Evolutionary conservation across 2,888 invertebrate genomes (phyloP).

Genomic region (Eupithecia insigniata): DNA sequence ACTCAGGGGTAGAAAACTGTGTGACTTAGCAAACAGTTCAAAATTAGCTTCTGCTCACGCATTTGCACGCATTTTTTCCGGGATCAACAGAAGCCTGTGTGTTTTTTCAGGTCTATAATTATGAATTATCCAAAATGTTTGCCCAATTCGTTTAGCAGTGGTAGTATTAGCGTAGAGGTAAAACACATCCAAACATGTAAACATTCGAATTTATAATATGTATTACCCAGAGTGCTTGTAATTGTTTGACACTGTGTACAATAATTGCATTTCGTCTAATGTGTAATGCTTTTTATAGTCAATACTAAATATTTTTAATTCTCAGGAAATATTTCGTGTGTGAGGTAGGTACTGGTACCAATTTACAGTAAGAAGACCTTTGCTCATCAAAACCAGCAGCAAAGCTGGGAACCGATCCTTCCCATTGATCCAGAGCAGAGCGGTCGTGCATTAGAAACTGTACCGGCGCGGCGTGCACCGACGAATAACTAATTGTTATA

Average conservation of each 20-base stretch:
- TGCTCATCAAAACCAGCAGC: constrained; percentile 3
- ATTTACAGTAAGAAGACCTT: background rate
- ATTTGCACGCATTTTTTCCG: background rate
- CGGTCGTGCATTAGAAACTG: constrained; percentile 13
- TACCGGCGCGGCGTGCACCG: constrained; percentile 18
- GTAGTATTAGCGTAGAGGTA: constrained; percentile 7
- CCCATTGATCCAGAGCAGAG: constrained; percentile 9
- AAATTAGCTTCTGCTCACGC: background rate
- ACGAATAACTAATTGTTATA: constrained; percentile 23
- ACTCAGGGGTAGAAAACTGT: background rate
- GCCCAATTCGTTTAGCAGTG: background rate
- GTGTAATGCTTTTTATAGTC: no score
- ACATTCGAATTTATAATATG: background rate
- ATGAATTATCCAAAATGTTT: background rate
- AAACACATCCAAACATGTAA: background rate
- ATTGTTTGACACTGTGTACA: no score
- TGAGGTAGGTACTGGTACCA: background rate
- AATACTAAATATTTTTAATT: no score
- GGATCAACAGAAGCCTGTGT: background rate
- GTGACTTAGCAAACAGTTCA: background rate
- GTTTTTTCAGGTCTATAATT: background rate
- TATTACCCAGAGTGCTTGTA: no score
- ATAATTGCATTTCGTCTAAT: no score
- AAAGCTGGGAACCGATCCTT: constrained; percentile 7
- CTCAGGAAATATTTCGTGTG: no score